Evolutionary conservation across 2,113 vertebrate genomes (phyloP).

Genomic region (Labeo rohita): DNA sequence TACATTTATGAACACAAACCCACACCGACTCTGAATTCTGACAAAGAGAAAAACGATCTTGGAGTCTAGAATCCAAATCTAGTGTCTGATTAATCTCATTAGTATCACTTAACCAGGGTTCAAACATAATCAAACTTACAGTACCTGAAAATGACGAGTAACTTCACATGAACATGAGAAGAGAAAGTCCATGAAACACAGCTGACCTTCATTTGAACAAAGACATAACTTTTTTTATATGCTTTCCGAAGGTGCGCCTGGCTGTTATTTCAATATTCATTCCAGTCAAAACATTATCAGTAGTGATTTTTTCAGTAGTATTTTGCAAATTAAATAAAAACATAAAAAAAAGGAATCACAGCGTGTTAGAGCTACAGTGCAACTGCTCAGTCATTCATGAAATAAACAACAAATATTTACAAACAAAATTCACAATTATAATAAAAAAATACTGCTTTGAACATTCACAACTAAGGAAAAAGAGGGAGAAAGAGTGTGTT

Average conservation of each 20-base stretch:
- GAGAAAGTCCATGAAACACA: conserved; percentile 6
- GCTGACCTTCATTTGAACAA: conserved; percentile 27
- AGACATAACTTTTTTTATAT: background rate
- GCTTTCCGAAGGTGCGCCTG: background rate
- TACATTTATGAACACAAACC: background rate
- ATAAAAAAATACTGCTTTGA: conserved; percentile 48
- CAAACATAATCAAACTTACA: conserved; percentile 22
- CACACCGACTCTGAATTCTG: background rate
- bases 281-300: conserved; percentile 13
- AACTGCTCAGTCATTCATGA: conserved; percentile 63
- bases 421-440: conserved; percentile 49
- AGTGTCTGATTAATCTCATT: conserved; percentile 20
- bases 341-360: conserved; percentile 59
- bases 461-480: conserved; percentile 64
- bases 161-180: conserved; percentile 3
- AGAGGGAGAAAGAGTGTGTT: conserved; percentile 38
- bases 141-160: conserved; percentile 9
- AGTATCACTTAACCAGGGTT: conserved; percentile 14
- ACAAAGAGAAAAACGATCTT: background rate
- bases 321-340: conserved; percentile 57
- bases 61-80: conserved; percentile 23
- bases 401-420: conserved; percentile 70
- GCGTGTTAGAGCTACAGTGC: conserved; percentile 65
- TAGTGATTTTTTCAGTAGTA: conserved; percentile 48
- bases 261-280: background rate